These are phyloP conservation scores for Karalla daura DNA, from an alignment of 2,797 vertebrate species.

Conservation along the genomic window DNA sequence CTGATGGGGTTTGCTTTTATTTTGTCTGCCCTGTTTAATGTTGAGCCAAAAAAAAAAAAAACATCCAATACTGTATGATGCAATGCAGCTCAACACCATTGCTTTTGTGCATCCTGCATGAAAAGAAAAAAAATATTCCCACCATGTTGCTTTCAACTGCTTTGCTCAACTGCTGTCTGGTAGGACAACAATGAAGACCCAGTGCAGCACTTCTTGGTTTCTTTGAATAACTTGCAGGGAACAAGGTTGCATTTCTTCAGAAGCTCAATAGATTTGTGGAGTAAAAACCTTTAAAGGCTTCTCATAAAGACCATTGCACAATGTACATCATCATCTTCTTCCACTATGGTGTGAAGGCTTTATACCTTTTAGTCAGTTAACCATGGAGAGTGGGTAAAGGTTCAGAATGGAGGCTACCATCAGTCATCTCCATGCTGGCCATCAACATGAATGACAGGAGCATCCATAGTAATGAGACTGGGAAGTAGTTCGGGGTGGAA, in stretches of 20 bases:
- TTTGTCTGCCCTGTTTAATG: too few species aligned
- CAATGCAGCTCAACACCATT: too few species aligned
- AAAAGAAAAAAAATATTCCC: too few species aligned
- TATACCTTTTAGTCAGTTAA: conserved; percentile 21
- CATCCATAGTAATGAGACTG: conserved; percentile 47
- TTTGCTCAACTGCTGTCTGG: neutral
- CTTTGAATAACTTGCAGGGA: neutral
- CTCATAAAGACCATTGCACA: conserved; percentile 3
- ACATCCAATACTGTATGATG: too few species aligned
- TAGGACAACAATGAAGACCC: neutral
- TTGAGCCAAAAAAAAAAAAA: too few species aligned
- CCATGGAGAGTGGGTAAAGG: conserved; percentile 12
- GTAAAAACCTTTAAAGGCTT: conserved; percentile 24
- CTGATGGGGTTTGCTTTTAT: too few species aligned
- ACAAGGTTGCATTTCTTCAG: conserved; percentile 24
- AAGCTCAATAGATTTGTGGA: conserved; percentile 1
- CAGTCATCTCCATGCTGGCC: conserved; percentile 31
- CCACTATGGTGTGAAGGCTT: conserved; percentile 7
- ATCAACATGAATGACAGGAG: conserved; percentile 50
- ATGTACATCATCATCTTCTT: conserved; percentile 2
- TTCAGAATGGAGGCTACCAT: conserved; percentile 38
- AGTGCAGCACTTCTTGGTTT: neutral
- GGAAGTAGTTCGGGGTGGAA: conserved; percentile 51
- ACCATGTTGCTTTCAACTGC: neutral
- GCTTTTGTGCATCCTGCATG: too few species aligned